Evolutionary conservation across 2,797 vertebrate species (phyloP).

Genomic region (Pseudochromis fuscus): DNA sequence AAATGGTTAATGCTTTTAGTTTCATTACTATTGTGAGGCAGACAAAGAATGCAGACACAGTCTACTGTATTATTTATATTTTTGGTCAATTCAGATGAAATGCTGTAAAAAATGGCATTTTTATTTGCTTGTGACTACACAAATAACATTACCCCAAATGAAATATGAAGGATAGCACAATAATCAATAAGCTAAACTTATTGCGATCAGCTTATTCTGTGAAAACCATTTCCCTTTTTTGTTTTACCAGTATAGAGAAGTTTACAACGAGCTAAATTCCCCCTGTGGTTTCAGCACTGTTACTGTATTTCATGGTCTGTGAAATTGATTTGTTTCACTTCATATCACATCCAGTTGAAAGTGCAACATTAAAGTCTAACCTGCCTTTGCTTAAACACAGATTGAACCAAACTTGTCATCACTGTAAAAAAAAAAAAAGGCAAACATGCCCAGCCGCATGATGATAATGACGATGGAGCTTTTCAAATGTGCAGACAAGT

Average conservation of each 20-base stretch:
- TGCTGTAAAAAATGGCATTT: conserved; percentile 46
- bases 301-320: conserved; percentile 85
- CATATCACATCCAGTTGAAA: conserved; percentile 81
- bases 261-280: conserved; percentile 78
- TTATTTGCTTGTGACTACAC: conserved; percentile 36
- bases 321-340: conserved; percentile 86
- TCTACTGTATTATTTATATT: conserved; percentile 42
- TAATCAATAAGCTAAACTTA: conserved; percentile 69
- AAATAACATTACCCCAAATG: conserved; percentile 45
- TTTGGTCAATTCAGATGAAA: conserved; percentile 40
- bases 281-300: conserved; percentile 79
- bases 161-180: conserved; percentile 59
- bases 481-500: conserved; percentile 69
- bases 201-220: conserved; percentile 62
- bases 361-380: conserved; percentile 73
- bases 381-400: conserved; percentile 77
- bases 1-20: conserved; percentile 61
- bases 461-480: conserved; percentile 64
- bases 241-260: conserved; percentile 72
- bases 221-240: conserved; percentile 73
- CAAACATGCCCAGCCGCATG: conserved; percentile 62
- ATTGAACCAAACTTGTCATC: conserved; percentile 68
- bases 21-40: conserved; percentile 63
- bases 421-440: conserved; percentile 45
- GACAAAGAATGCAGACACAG: conserved; percentile 20